Evolutionary conservation across 1,140 invertebrate species (phyloP).

Genomic region (Chymomyza costata): DNA sequence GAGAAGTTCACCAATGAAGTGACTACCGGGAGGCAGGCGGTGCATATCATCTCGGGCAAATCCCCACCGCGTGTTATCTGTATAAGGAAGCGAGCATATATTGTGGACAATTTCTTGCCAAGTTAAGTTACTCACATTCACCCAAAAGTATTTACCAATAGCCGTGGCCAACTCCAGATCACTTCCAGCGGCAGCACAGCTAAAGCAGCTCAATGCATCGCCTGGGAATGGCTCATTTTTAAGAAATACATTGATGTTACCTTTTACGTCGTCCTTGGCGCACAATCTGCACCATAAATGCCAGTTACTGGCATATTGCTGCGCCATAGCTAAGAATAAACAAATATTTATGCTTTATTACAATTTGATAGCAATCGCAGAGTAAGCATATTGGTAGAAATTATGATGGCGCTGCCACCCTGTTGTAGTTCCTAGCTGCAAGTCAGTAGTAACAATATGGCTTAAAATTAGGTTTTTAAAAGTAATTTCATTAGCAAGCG

Average conservation of each 20-base stretch:
- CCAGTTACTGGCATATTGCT: conserved; percentile 39
- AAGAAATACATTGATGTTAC: conserved; percentile 56
- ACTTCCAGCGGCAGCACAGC: background rate
- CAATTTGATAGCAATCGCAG: too few species aligned
- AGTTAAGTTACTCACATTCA: conserved; percentile 44
- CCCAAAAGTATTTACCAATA: conserved; percentile 62
- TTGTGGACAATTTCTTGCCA: too few species aligned
- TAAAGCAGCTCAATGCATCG: background rate
- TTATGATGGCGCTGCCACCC: too few species aligned
- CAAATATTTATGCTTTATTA: too few species aligned
- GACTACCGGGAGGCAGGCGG: conserved; percentile 51
- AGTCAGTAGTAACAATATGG: too few species aligned
- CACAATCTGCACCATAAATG: conserved; percentile 65
- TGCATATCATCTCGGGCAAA: conserved; percentile 56
- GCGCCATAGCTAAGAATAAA: too few species aligned
- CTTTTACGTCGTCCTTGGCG: conserved; percentile 51
- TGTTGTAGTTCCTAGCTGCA: too few species aligned
- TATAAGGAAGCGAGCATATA: background rate
- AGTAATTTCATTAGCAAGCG: too few species aligned
- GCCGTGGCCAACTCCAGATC: conserved; percentile 47
- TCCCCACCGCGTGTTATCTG: conserved; percentile 50
- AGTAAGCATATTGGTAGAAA: too few species aligned
- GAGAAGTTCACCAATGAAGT: conserved; percentile 56
- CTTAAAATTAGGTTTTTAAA: too few species aligned
- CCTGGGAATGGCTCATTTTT: conserved; percentile 46